These are phyloP conservation scores for Illadopsis cleaveri DNA, from an alignment of 2,113 vertebrate species.

Conservation along the genomic window DNA sequence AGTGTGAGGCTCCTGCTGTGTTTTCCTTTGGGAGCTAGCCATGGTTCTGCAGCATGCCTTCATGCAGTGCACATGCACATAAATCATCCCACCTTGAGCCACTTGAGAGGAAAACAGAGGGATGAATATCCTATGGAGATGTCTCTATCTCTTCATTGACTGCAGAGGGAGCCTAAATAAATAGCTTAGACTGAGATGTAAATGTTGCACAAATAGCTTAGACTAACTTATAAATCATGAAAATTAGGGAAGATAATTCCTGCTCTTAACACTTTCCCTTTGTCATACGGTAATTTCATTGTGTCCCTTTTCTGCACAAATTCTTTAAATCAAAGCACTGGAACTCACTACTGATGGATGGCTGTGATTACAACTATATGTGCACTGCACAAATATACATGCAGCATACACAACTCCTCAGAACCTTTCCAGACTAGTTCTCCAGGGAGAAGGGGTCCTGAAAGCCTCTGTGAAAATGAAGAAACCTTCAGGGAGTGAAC, in stretches of 20 bases:
- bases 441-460: neutral
- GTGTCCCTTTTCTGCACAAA: neutral
- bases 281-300: neutral
- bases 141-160: neutral
- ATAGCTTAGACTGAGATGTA: neutral
- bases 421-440: neutral
- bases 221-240: neutral
- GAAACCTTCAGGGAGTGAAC: neutral
- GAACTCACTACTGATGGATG: neutral
- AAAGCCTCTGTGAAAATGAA: neutral
- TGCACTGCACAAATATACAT: neutral
- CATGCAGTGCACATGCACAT: neutral
- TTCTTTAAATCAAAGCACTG: neutral
- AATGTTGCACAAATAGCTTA: neutral
- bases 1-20: neutral
- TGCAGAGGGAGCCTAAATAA: neutral
- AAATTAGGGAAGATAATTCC: neutral
- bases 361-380: neutral
- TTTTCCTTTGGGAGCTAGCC: neutral
- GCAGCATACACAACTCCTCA: neutral
- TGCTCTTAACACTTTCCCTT: neutral
- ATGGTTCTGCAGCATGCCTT: neutral
- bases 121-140: neutral
- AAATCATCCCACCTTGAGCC: neutral
- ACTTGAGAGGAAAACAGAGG: neutral